phyloP scores from a whole-genome alignment of 2,113 vertebrate genomes.

The Halcyon senegalensis region DNA sequence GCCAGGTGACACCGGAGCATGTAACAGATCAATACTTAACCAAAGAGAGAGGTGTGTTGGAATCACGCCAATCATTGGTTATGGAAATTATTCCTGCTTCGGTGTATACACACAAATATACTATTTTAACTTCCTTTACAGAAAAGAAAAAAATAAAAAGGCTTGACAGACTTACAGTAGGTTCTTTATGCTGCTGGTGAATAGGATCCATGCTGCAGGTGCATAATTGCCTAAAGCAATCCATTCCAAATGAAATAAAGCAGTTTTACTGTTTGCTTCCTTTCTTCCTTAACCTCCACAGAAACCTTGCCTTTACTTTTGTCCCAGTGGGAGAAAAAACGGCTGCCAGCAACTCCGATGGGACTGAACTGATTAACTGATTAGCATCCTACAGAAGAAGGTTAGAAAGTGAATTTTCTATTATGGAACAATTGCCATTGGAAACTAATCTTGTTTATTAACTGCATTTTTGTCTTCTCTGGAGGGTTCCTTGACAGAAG shows the following conservation, averaged over 20 bases:
- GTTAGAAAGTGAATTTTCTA: conserved; percentile 42
- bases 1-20: background rate
- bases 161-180: background rate
- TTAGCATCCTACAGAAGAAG: conserved; percentile 37
- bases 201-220: background rate
- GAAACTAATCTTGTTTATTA: conserved; percentile 53
- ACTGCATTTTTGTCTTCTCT: conserved; percentile 40
- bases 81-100: background rate
- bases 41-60: background rate
- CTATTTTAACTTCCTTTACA: background rate
- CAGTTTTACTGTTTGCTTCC: background rate
- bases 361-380: conserved; percentile 30
- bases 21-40: background rate
- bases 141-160: background rate
- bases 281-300: background rate
- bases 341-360: background rate
- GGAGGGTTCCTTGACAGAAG: conserved; percentile 29
- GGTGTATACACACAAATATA: rapidly evolving
- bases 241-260: background rate
- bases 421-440: conserved; percentile 35
- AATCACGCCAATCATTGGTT: background rate
- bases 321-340: conserved; percentile 2
- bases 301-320: conserved; percentile 12
- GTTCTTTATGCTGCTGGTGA: background rate
- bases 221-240: background rate